Evolutionary conservation across 2,797 vertebrate species (phyloP).

Genomic region (Simalia tracyae): DNA sequence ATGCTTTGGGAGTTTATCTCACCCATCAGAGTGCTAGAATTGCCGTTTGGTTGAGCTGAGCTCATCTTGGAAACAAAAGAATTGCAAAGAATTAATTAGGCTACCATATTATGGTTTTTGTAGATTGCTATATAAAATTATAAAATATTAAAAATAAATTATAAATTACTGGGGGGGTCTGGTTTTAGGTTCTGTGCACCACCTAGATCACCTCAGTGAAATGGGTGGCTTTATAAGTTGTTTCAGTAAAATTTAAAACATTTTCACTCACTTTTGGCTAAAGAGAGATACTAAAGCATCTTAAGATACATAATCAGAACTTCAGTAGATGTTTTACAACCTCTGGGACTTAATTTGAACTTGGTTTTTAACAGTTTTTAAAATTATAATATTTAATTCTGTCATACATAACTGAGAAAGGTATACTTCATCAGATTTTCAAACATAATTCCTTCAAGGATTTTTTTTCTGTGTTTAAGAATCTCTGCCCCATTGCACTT

Average conservation of each 20-base stretch:
- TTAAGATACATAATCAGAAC: background rate
- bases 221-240: background rate
- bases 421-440: background rate
- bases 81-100: background rate
- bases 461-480: background rate
- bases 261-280: background rate
- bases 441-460: background rate
- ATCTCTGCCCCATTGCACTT: background rate
- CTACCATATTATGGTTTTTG: background rate
- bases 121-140: background rate
- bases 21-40: background rate
- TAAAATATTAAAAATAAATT: too few relatives aligned
- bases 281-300: background rate
- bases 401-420: background rate
- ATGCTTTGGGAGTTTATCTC: background rate
- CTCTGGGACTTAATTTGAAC: background rate
- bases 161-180: background rate
- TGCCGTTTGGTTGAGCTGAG: background rate
- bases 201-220: background rate
- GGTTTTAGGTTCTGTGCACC: background rate
- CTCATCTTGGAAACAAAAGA: background rate
- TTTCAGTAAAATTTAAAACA: background rate
- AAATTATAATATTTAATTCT: background rate
- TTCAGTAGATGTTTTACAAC: background rate
- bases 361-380: background rate